These are phyloP conservation scores for Leptinotarsa juncta DNA, from an alignment of 2,888 invertebrate genomes.

Conservation along the genomic window DNA sequence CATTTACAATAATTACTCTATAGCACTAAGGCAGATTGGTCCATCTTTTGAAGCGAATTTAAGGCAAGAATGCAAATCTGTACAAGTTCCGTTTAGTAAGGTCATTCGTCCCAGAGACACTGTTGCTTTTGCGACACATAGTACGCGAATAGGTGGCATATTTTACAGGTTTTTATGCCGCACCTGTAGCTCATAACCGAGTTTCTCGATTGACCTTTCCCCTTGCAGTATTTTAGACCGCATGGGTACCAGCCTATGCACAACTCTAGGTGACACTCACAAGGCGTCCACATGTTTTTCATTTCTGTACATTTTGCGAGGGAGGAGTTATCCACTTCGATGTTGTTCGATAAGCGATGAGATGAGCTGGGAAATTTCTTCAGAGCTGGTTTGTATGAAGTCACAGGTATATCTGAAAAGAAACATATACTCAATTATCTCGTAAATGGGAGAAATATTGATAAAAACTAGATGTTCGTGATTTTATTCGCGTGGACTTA, in stretches of 20 bases:
- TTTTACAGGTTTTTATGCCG: conserved; percentile 94
- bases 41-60: conserved; percentile 56
- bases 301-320: conserved; percentile 73
- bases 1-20: conserved; percentile 32
- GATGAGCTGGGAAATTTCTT: conserved; percentile 74
- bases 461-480: too few relatives aligned
- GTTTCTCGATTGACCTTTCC: conserved; percentile 68
- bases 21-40: conserved; percentile 63
- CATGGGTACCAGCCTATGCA: conserved; percentile 98
- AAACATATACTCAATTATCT: not conserved
- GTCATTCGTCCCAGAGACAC: conserved; percentile 80
- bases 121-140: conserved; percentile 85
- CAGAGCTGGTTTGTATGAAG: conserved; percentile 78
- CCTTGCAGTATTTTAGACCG: conserved; percentile 92
- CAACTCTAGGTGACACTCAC: conserved; percentile 86
- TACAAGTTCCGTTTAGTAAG: conserved; percentile 41
- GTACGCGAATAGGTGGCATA: conserved; percentile 89
- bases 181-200: conserved; percentile 82
- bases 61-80: conserved; percentile 51
- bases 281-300: conserved; percentile 77
- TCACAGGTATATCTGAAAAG: conserved; percentile 76
- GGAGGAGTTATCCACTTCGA: conserved; percentile 51
- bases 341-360: conserved; percentile 51
- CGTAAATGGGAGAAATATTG: not conserved
- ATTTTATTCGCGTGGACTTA: too few relatives aligned